Conservation (phyloP, 1,140 invertebrate species). For the Drosophila subpulchrella region DNA sequence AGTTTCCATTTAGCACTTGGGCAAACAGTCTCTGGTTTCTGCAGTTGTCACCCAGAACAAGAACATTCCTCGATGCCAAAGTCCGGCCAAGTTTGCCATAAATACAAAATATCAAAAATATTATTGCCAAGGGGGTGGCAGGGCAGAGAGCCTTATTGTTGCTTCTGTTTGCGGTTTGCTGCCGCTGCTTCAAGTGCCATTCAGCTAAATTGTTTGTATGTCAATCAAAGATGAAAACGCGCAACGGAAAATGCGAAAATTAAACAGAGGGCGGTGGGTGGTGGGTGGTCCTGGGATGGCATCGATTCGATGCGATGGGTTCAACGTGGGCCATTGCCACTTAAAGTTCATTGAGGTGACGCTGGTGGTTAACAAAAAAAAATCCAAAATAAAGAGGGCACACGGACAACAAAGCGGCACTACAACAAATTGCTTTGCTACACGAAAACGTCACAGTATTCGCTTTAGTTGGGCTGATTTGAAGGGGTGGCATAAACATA, state of each 20-base stretch:
- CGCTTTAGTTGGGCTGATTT: constrained; percentile 7
- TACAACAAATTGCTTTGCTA: constrained; percentile 77
- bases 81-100: constrained; percentile 53
- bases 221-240: constrained; percentile 83
- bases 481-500: constrained; percentile 70
- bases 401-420: constrained; percentile 48
- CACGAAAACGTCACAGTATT: constrained; percentile 65
- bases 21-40: constrained; percentile 67
- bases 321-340: constrained; percentile 57
- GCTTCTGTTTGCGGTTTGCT: constrained; percentile 63
- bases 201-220: constrained; percentile 84
- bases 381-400: constrained; percentile 23
- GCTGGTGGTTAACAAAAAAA: constrained; percentile 53
- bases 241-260: constrained; percentile 82
- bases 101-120: constrained; percentile 81
- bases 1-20: constrained; percentile 81
- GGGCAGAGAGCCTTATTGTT: constrained; percentile 51
- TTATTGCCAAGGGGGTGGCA: constrained; percentile 55
- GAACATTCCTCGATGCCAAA: constrained; percentile 18
- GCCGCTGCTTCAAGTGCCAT: constrained; percentile 73
- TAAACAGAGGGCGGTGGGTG: constrained; percentile 52
- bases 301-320: constrained; percentile 6
- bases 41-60: constrained; percentile 70
- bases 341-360: constrained; percentile 72
- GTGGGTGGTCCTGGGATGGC: neutral